These are phyloP conservation scores for Pluvialis apricaria DNA, from an alignment of 2,113 vertebrate species.

Conservation along the genomic window DNA sequence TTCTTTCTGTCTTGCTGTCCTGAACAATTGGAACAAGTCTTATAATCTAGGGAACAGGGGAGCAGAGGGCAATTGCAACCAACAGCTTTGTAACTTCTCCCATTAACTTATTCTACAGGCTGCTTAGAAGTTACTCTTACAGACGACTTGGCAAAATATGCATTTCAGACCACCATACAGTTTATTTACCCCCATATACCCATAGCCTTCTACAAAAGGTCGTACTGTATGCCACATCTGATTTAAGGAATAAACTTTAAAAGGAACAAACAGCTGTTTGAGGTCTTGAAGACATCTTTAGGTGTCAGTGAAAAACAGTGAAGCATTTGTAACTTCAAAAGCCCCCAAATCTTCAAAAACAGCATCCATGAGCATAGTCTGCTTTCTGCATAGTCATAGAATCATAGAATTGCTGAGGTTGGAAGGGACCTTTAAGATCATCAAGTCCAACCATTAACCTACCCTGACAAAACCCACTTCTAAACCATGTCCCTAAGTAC, in stretches of 20 bases:
- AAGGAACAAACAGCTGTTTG: neutral
- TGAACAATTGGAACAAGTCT: neutral
- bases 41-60: rapidly evolving
- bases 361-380: neutral
- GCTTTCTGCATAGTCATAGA: neutral
- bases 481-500: no score
- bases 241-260: neutral
- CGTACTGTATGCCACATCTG: neutral
- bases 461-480: no score
- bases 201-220: neutral
- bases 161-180: neutral
- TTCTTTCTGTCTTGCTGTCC: neutral
- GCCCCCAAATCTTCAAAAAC: neutral
- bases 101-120: neutral
- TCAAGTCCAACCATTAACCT: no score
- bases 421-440: no score
- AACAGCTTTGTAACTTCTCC: neutral
- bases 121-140: neutral
- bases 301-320: neutral
- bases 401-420: no score
- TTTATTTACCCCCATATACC: neutral
- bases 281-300: neutral
- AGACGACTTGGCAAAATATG: neutral
- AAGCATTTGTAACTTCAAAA: neutral
- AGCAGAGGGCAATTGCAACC: neutral